Evolutionary conservation across 2,888 invertebrate species (phyloP).

Genomic region (Rhynchonema sp.): DNA sequence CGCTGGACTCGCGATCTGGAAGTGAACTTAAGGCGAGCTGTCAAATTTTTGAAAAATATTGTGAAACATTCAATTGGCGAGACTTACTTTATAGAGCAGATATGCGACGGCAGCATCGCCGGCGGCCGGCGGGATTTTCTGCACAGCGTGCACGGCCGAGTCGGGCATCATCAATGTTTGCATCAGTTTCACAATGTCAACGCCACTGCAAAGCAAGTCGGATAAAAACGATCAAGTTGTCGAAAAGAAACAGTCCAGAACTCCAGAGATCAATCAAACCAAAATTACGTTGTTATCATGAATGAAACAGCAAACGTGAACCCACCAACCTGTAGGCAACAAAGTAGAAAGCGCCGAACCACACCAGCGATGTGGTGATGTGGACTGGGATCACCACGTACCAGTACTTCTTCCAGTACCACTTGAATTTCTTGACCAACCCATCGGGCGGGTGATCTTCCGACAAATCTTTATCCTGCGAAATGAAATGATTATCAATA

Average conservation of each 20-base stretch:
- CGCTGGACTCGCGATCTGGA: slow-evolving; percentile 21
- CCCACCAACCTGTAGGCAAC: slow-evolving; percentile 10
- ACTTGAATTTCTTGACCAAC: slow-evolving; percentile 44
- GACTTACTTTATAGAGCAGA: slow-evolving; percentile 63
- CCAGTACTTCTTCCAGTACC: slow-evolving; percentile 87
- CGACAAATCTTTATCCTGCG: no score
- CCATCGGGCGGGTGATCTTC: neutral
- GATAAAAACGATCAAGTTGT: no score
- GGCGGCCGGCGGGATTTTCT: slow-evolving; percentile 35
- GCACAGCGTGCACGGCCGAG: slow-evolving; percentile 29
- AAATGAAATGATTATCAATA: no score
- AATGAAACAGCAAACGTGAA: no score
- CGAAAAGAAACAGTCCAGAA: no score
- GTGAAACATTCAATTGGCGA: neutral
- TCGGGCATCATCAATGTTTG: slow-evolving; percentile 60
- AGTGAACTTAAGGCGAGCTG: no score
- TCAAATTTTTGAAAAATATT: no score
- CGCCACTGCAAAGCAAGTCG: slow-evolving; percentile 53
- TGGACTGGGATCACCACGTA: slow-evolving; percentile 87
- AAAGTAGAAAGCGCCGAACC: slow-evolving; percentile 65
- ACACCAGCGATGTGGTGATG: slow-evolving; percentile 59
- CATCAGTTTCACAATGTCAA: slow-evolving; percentile 61
- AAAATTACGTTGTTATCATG: no score
- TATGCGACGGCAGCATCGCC: slow-evolving; percentile 75
- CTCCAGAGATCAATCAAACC: no score